phyloP scores from a whole-genome alignment of 2,888 invertebrate genomes.

The Cyrtodaria siliqua region DNA sequence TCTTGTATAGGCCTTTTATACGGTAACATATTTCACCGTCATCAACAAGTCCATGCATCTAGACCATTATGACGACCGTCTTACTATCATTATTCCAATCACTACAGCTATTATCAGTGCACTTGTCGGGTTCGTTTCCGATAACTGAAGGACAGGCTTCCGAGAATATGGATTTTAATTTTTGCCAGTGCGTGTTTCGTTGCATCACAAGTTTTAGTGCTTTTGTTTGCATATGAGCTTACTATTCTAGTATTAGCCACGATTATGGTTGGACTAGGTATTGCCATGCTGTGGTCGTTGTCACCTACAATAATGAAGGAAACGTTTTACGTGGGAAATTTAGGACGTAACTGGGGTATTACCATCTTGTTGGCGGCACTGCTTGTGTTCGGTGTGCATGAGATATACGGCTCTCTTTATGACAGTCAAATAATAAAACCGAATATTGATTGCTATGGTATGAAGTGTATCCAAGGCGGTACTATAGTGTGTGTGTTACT shows the following conservation, averaged over 20 bases:
- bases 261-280: slow-evolving; percentile 37
- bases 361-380: slow-evolving; percentile 42
- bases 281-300: slow-evolving; percentile 62
- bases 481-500: no score
- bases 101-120: slow-evolving; percentile 51
- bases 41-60: slow-evolving; percentile 50
- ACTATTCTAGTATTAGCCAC: slow-evolving; percentile 36
- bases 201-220: slow-evolving; percentile 19
- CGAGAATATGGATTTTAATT: slow-evolving; percentile 38
- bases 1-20: slow-evolving; percentile 63
- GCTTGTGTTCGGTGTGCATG: slow-evolving; percentile 43
- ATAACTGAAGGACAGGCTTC: slow-evolving; percentile 42
- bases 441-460: slow-evolving; percentile 47
- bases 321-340: no score
- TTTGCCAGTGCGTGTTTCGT: slow-evolving; percentile 19
- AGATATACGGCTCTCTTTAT: slow-evolving; percentile 43
- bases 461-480: no score
- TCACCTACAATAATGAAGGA: no score
- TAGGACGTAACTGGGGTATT: no score
- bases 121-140: slow-evolving; percentile 44
- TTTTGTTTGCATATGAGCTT: slow-evolving; percentile 19
- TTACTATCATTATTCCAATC: slow-evolving; percentile 44
- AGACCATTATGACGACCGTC: slow-evolving; percentile 33
- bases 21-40: slow-evolving; percentile 61
- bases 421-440: no score